Base-by-base conservation (phyloP, 2,797 vertebrate species). In the Echeneis naucrates region DNA sequence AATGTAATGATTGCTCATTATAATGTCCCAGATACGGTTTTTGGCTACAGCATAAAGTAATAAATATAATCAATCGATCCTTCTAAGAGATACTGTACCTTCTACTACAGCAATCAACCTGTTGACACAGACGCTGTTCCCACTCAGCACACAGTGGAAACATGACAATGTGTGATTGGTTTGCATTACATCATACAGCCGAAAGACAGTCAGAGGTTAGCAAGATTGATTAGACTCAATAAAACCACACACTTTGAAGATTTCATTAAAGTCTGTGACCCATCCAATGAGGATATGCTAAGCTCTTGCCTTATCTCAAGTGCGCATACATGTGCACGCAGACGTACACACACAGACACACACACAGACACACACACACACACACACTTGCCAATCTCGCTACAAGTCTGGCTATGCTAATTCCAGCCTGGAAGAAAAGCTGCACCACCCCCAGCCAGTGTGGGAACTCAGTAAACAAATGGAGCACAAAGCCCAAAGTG, bases 391-490 rank as follows among this genome's bases (percentile, higher is more conserved):
- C 66, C 72, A 40, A 82, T 79, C 68, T 71, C 33, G 68, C 48
- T 66, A 47, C 63, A 65, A 63, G 64, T 61, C 68, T 77, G 61
- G 48, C 72, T 83, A 77, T 87, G 80, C 70, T 81, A 86, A 89
- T 88, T 85, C 68, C 19, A 32, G 76, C 77, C 61, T 85, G 69
- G 71, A 68, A 83, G 73, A 83, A 82, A 87, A 86, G 53, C 75
- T 54, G 69, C 66, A 69, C 67, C 75, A n/a, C 75, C 79, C 66
- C 55, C 66, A 78, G 79, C 67, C 83, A 78, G 78, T 87, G 85
- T 87, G 87, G 85, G 83, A 89, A 87, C 79, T 83, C 64, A 14
- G 86, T 88, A 88, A 87, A 89, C 86, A 89, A 86, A 87, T 66
- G 78, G 59, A 83, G 60, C 69, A 89, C 85, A 87, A 88, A 84